Evolutionary conservation across 2,797 vertebrate genomes (phyloP).

Genomic region (Benthosema pterotum): DNA sequence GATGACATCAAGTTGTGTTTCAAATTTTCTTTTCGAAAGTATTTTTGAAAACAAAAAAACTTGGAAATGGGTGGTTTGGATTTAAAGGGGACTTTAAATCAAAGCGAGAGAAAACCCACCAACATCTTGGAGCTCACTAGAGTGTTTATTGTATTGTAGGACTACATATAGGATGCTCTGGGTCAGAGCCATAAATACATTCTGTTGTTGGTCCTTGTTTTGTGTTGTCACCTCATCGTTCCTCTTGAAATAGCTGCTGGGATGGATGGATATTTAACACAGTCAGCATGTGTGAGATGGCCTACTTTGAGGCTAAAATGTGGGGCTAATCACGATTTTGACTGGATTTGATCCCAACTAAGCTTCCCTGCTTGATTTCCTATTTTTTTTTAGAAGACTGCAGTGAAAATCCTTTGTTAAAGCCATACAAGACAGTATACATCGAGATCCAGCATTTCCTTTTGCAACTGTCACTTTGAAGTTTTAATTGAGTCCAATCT

Average conservation of each 20-base stretch:
- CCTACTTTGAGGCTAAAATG: conserved; percentile 23
- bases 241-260: not conserved
- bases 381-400: not conserved
- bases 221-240: too few relatives aligned
- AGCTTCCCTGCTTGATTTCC: conserved; percentile 40
- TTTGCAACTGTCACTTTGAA: conserved; percentile 21
- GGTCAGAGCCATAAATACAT: too few relatives aligned
- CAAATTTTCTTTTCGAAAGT: too few relatives aligned
- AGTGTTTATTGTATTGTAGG: too few relatives aligned
- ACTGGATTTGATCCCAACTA: conserved; percentile 55
- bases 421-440: conserved; percentile 19
- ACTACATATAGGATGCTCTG: too few relatives aligned
- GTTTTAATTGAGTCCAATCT: conserved; percentile 27
- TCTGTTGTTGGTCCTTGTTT: too few relatives aligned
- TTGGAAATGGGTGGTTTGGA: too few relatives aligned
- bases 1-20: too few relatives aligned
- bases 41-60: too few relatives aligned
- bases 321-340: conserved; percentile 48
- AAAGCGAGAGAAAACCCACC: too few relatives aligned
- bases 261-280: conserved; percentile 2
- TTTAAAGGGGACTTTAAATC: too few relatives aligned
- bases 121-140: too few relatives aligned
- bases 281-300: conserved; percentile 15
- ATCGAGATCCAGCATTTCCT: conserved; percentile 30
- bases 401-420: conserved; percentile 10